Percentiles rank a stretch among this genome's conserved stretches.
Conservation (phyloP, 2,113 vertebrate species). For the Barnardius zonarius region DNA sequence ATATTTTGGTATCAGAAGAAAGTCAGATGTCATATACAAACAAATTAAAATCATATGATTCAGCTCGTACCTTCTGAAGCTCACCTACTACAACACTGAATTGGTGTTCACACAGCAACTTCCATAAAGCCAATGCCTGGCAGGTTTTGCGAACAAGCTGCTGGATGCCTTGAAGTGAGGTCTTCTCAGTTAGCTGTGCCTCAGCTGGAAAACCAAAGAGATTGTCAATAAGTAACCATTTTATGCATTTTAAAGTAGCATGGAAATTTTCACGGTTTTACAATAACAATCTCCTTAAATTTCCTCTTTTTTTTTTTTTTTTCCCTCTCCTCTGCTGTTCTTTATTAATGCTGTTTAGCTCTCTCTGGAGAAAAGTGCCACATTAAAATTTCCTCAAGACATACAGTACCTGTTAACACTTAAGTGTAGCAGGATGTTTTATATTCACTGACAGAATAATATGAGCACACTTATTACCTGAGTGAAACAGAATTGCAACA, state of each 20-base stretch:
- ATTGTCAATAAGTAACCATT: background rate
- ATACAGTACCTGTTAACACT: background rate
- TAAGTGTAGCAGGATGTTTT: background rate
- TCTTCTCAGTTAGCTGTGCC: conserved; percentile 91
- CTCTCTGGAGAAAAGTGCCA: background rate
- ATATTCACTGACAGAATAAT: background rate
- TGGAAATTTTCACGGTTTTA: background rate
- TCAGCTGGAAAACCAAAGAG: conserved; percentile 76
- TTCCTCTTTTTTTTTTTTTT: background rate
- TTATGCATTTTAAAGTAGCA: background rate
- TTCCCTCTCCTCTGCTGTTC: background rate
- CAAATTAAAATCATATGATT: background rate
- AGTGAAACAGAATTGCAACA: background rate
- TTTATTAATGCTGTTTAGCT: background rate
- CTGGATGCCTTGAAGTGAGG: conserved; percentile 91
- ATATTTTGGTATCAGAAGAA: background rate
- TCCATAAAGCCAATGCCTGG: conserved; percentile 93
- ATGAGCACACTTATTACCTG: background rate
- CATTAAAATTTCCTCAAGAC: background rate
- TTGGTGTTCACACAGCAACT: conserved; percentile 94
- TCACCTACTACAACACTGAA: conserved; percentile 90
- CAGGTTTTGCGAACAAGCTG: conserved; percentile 91
- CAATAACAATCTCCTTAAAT: background rate
- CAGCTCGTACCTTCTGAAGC: conserved; percentile 86
- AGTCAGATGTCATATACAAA: background rate